phyloP scores from a whole-genome alignment of 2,797 vertebrate genomes.

The Ctenochaetus hawaiiensis region DNA sequence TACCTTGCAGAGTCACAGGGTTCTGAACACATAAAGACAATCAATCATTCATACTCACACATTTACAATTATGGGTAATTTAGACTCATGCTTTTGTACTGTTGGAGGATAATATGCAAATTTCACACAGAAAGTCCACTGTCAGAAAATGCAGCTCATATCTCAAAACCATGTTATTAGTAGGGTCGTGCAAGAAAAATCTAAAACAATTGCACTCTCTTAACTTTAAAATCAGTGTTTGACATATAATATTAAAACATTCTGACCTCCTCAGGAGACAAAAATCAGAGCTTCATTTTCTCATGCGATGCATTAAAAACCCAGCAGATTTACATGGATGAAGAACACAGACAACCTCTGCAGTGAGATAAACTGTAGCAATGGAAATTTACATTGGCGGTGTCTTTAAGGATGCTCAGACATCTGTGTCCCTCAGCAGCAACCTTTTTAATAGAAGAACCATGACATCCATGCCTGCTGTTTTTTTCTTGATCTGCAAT shows the following conservation, averaged over 20 bases:
- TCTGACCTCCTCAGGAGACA: not conserved
- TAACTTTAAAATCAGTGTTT: slow-evolving; percentile 10
- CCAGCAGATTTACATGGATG: slow-evolving; percentile 7
- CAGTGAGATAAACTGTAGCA: slow-evolving; percentile 19
- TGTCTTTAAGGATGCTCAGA: slow-evolving; percentile 5
- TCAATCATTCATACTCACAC: too few relatives aligned
- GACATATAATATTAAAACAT: slow-evolving; percentile 25
- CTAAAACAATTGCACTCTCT: not conserved
- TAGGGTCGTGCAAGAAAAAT: not conserved
- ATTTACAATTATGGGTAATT: too few relatives aligned
- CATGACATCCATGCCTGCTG: not conserved
- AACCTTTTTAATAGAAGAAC: slow-evolving; percentile 1
- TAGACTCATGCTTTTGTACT: too few relatives aligned
- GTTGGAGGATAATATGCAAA: too few relatives aligned
- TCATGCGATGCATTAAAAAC: slow-evolving; percentile 4
- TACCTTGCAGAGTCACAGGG: too few relatives aligned
- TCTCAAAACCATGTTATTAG: not conserved
- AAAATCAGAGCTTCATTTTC: slow-evolving; percentile 8
- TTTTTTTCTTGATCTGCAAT: slow-evolving; percentile 22
- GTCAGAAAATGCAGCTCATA: too few relatives aligned
- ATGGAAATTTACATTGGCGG: not conserved
- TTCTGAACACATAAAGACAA: too few relatives aligned
- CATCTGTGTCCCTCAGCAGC: not conserved
- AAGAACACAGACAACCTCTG: slow-evolving; percentile 23
- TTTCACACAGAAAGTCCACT: too few relatives aligned